These are phyloP conservation scores for Naso thynnoides DNA, from an alignment of 2,797 vertebrate genomes.

Conservation along the genomic window DNA sequence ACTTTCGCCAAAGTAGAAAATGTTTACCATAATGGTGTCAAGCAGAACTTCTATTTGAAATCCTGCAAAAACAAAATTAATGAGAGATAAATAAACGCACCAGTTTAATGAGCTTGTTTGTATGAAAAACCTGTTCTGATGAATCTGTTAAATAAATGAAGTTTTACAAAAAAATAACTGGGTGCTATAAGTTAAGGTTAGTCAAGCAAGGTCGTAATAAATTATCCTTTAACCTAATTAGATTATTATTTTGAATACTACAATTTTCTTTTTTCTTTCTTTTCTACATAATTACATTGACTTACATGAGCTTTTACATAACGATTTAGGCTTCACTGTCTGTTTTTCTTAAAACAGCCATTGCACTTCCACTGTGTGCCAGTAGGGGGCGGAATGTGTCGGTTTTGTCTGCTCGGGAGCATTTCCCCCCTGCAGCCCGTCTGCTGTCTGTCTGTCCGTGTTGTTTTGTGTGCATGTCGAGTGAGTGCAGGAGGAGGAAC, in stretches of 20 bases:
- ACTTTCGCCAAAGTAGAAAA: background rate
- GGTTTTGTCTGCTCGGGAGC: background rate
- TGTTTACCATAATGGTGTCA: background rate
- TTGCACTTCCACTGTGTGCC: conserved; percentile 6
- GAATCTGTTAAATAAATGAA: background rate
- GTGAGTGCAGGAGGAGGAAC: conserved; percentile 45
- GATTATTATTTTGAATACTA: too few relatives aligned
- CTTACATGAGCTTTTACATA: too few relatives aligned
- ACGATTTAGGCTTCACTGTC: too few relatives aligned
- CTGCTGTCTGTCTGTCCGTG: conserved; percentile 35
- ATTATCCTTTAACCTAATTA: background rate
- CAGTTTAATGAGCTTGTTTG: background rate
- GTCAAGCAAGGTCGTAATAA: background rate
- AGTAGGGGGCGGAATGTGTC: conserved; percentile 55
- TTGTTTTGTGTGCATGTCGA: conserved; percentile 65
- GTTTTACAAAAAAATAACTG: background rate
- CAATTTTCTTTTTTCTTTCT: too few relatives aligned
- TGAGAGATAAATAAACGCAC: background rate
- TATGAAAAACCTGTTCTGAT: background rate
- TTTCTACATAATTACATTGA: too few relatives aligned
- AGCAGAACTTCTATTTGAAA: background rate
- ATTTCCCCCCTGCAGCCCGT: conserved; percentile 27
- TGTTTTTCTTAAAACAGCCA: background rate
- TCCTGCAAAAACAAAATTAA: background rate
- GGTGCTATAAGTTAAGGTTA: background rate